Evolutionary conservation across 2,797 vertebrate species (phyloP), one percentile per base, ranked within the genome.

Genomic region (Xenops minutus): DNA sequence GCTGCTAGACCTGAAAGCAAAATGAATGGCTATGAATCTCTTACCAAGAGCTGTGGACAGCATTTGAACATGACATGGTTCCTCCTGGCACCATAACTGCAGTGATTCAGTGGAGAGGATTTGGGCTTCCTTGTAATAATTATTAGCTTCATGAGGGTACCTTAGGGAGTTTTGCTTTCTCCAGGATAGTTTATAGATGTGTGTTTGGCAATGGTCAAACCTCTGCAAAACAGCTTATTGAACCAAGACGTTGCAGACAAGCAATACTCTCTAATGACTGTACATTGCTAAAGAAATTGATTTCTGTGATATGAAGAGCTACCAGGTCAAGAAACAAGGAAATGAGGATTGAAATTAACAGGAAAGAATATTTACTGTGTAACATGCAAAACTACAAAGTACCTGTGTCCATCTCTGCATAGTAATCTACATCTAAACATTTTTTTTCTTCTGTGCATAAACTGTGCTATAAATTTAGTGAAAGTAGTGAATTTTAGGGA

Each of bases 261-360:
- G 49, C 5, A 62, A 16, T n/a, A n/a, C 29, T 24, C 43, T 73
- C 21, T 64, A 71, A 79, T 18, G 20, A 74, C 13, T 48, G 17
- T 1, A 0, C 0, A 0, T 36, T 89, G 75, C 64, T 71, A 6
- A 54, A 79, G 20, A 85, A 56, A 77, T 34, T 74, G 22, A 12
- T 49, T 74, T 85, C 54, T 48, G 44, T 58, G 34, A 64, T 56
- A 67, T 2, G 1, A 30, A 73, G 49, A 89, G 41, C 18, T 74
- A 29, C 27, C 27, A 9, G 48, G 66, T n/a, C 49, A 93, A 85
- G 29, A 88, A 91, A 89, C 36, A 80, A 68, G n/a, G 39, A 68
- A 80, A 61, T 0, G 30, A 8, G 21, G 34, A 54, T 37, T 59
- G 41, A 67, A 93, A 93, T 88, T 14, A 32, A 27, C 37, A 52